Conservation (phyloP, 2,113 vertebrate genomes). For the Sebastes fasciatus region DNA sequence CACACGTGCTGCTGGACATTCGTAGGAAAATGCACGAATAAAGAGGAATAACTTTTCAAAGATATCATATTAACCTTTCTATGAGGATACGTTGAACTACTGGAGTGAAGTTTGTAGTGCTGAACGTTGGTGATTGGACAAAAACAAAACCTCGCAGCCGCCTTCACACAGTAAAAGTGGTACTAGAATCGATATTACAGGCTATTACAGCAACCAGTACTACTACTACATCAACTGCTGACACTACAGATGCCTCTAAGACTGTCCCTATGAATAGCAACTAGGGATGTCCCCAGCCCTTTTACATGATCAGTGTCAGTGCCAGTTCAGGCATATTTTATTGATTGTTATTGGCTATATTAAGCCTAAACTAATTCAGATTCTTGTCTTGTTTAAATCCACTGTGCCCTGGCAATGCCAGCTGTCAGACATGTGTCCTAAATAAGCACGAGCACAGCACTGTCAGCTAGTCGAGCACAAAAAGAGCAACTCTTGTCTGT, state of each 20-base stretch:
- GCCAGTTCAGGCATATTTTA: constrained; percentile 14
- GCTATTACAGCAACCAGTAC: too few relatives aligned
- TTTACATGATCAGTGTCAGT: not conserved
- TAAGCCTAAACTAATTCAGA: not conserved
- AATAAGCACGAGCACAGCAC: constrained; percentile 6
- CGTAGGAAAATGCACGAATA: too few relatives aligned
- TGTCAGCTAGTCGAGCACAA: constrained; percentile 9
- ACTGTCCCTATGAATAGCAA: not conserved
- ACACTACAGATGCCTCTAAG: not conserved
- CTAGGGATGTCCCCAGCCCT: not conserved
- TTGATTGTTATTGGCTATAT: not conserved
- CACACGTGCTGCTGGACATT: too few relatives aligned
- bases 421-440: constrained; percentile 23
- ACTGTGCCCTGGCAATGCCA: not conserved
- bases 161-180: not conserved
- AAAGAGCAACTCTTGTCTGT: not conserved
- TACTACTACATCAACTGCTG: not conserved
- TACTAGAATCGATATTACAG: not conserved
- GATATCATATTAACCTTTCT: too few relatives aligned
- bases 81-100: too few relatives aligned
- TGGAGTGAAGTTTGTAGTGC: not conserved
- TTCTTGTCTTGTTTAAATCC: constrained; percentile 14
- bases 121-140: not conserved
- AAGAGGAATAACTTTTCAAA: too few relatives aligned
- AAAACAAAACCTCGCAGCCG: not conserved